A percentile compares a stretch with the other conserved stretches of the same genome.
Evolutionary conservation across 2,797 vertebrate species (phyloP).

Genomic region (Brotogeris chrysoptera): DNA sequence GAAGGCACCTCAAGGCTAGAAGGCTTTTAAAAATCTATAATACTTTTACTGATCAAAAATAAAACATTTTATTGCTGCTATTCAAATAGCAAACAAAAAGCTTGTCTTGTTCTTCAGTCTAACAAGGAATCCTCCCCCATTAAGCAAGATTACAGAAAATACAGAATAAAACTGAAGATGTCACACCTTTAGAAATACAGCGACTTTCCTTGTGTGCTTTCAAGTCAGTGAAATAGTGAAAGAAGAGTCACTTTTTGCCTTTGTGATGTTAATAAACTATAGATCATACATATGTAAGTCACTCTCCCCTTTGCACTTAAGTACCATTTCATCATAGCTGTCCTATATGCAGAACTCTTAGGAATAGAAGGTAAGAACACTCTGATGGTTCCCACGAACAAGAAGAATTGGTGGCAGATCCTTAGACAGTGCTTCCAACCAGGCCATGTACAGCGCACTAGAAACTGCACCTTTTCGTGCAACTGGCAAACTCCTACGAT

Average conservation of each 20-base stretch:
- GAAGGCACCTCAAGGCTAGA: constrained; percentile 98
- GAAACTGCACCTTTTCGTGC: constrained; percentile 93
- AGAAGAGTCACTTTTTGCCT: constrained; percentile 77
- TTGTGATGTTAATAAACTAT: constrained; percentile 63
- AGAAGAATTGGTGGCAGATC: constrained; percentile 92
- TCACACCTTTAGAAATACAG: constrained; percentile 71
- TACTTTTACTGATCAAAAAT: constrained; percentile 84
- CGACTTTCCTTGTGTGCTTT: constrained; percentile 81
- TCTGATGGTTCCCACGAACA: constrained; percentile 97
- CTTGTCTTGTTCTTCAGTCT: constrained; percentile 73
- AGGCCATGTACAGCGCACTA: constrained; percentile 94
- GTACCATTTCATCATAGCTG: constrained; percentile 66
- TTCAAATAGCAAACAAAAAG: constrained; percentile 84
- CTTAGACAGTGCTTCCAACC: constrained; percentile 91
- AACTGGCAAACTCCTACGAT: constrained; percentile 91
- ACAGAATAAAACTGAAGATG: constrained; percentile 75
- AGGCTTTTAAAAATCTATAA: constrained; percentile 91
- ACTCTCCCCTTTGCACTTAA: constrained; percentile 67
- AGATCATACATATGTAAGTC: constrained; percentile 49
- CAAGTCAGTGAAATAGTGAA: constrained; percentile 78
- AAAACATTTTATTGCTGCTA: constrained; percentile 91
- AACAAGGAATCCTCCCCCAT: constrained; percentile 74
- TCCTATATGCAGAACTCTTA: constrained; percentile 71
- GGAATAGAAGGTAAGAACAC: constrained; percentile 98
- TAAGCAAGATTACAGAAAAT: constrained; percentile 74